Conservation (phyloP, 2,113 vertebrate species). For the Neotragus moschatus region DNA sequence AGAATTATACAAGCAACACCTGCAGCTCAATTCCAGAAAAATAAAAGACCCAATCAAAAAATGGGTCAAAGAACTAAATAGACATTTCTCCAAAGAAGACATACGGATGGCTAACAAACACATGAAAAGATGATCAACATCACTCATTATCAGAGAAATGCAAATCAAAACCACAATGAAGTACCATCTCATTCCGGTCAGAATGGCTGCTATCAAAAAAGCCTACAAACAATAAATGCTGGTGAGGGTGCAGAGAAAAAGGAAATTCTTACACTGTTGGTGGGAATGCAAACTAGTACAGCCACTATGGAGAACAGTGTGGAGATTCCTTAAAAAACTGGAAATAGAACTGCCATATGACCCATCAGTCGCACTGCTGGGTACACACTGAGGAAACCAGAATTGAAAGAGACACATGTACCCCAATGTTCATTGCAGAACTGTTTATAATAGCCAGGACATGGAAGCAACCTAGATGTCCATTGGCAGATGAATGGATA, state of each 20-base stretch:
- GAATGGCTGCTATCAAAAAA: not conserved
- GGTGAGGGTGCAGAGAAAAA: not conserved
- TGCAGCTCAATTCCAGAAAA: not conserved
- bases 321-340: not conserved
- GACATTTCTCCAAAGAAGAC: not conserved
- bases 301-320: not conserved
- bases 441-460: not conserved
- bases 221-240: not conserved
- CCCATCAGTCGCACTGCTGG: not conserved
- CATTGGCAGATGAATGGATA: not conserved
- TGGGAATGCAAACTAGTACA: not conserved
- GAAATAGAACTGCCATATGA: not conserved
- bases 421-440: accelerated
- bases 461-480: not conserved
- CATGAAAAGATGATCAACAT: not conserved
- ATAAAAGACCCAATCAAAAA: not conserved
- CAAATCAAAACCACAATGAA: not conserved
- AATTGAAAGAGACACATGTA: not conserved
- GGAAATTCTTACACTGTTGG: not conserved
- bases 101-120: not conserved
- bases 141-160: not conserved
- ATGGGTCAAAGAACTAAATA: not conserved
- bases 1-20: not conserved
- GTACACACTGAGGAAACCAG: not conserved
- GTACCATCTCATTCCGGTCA: not conserved